Percentiles rank a stretch among this genome's conserved stretches.
phyloP scores from a whole-genome alignment of 2,888 invertebrate genomes.

The Calameuta filiformis region DNA sequence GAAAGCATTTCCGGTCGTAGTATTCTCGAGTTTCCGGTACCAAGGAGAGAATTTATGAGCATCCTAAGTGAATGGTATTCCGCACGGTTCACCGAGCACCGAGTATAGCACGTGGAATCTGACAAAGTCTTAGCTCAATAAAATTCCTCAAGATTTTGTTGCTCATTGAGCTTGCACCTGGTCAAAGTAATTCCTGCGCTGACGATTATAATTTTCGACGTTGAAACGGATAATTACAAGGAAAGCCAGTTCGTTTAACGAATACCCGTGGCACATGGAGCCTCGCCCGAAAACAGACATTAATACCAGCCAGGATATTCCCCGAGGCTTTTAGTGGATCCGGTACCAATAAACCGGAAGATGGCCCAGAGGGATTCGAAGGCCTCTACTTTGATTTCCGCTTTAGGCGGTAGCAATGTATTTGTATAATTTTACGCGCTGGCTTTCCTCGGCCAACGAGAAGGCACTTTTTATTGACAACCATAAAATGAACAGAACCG shows the following conservation, averaged over 20 bases:
- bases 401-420: background rate
- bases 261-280: background rate
- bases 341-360: background rate
- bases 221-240: background rate
- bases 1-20: background rate
- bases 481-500: constrained; percentile 1
- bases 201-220: background rate
- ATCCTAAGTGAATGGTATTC: background rate
- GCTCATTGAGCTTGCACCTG: background rate
- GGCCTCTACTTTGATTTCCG: background rate
- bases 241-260: background rate
- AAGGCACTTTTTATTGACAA: background rate
- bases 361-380: background rate
- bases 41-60: background rate
- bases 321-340: background rate
- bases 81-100: background rate
- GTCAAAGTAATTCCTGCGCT: background rate
- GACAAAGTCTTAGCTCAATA: background rate
- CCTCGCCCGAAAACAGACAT: background rate
- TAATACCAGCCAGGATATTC: background rate
- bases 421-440: constrained; percentile 3
- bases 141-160: background rate
- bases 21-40: background rate
- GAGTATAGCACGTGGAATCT: background rate
- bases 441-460: background rate